phyloP scores from a whole-genome alignment of 2,797 vertebrate genomes.

The Coilia nasus region DNA sequence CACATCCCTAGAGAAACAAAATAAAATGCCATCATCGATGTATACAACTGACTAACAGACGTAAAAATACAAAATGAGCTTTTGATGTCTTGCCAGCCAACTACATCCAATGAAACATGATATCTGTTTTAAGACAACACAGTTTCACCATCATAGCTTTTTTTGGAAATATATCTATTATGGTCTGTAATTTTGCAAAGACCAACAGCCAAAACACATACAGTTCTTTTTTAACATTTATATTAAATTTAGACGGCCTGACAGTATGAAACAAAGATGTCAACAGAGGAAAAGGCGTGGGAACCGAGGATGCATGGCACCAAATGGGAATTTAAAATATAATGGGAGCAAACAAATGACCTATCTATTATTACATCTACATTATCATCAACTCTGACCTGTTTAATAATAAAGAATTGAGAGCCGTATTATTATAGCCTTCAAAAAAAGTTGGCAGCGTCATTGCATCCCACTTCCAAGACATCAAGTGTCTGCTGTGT shows the following conservation, averaged over 20 bases:
- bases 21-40: not conserved
- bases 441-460: conserved; percentile 10
- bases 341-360: not conserved
- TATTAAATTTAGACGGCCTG: not conserved
- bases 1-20: conserved; percentile 75
- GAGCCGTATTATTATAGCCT: not conserved
- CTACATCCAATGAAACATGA: not conserved
- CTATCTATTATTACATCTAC: not conserved
- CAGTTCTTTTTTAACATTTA: too few relatives aligned
- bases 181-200: conserved; percentile 59
- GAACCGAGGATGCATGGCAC: not conserved
- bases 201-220: conserved; percentile 28
- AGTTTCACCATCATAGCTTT: conserved; percentile 29
- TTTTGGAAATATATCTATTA: conserved; percentile 44
- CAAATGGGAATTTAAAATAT: not conserved
- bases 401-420: conserved; percentile 1
- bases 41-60: not conserved
- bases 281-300: not conserved
- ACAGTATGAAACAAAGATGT: not conserved
- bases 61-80: not conserved
- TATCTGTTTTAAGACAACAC: not conserved
- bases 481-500: not conserved
- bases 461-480: conserved; percentile 12
- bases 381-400: not conserved
- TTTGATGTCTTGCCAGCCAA: not conserved